Base-by-base conservation (phyloP, 2,888 invertebrate species). In the Tolmerus cingulatus region DNA sequence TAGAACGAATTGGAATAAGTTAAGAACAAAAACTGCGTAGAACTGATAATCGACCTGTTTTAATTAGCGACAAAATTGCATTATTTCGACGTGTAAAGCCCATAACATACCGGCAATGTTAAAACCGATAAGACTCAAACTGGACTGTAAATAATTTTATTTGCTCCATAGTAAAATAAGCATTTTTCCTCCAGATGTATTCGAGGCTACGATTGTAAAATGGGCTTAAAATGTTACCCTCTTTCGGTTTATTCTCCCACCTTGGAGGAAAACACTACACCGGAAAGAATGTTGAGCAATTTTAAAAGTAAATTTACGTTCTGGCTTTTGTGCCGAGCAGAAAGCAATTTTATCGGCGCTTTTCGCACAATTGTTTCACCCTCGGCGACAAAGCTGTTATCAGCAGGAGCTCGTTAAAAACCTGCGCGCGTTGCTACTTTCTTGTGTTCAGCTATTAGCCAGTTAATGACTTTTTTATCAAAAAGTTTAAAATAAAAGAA, bases 321-420 rank as follows among this genome's bases (percentile, higher is more conserved):
- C 37, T 66, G 30, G 66, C 82, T 84, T 84, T 84, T 66, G 66
- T 84, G 37, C n/a, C 57, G 37, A 66, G 30, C 82, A 37, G 57
- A 66, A 84, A 84, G 37, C 40, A 57, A 66, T 66, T 57, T 84
- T 84, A 84, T 84, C 82, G 82, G 40, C 19, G 66, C 23, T 66
- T 40, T 84, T 84, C 82, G 37, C 82, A 84, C 82, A 34, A 84
- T 84, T 84, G 82, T 84, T 79, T 84, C 66, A 66, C 82, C 27
- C 82, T 12, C 66, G 66, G 14, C 23, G 82, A 66, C 46, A 37
- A 55, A 66, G 19, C 40, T 84, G 40, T 84, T 84, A 84, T 84
- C 82, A 66, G 66, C n/a, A 51, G 79, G 66, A 46, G 43, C 9
- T 16, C 27, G 51, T 84, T 57, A 23, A 37, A 37, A 66, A 84